Base-by-base conservation (phyloP, 2,797 vertebrate species). In the Coreius guichenoti region DNA sequence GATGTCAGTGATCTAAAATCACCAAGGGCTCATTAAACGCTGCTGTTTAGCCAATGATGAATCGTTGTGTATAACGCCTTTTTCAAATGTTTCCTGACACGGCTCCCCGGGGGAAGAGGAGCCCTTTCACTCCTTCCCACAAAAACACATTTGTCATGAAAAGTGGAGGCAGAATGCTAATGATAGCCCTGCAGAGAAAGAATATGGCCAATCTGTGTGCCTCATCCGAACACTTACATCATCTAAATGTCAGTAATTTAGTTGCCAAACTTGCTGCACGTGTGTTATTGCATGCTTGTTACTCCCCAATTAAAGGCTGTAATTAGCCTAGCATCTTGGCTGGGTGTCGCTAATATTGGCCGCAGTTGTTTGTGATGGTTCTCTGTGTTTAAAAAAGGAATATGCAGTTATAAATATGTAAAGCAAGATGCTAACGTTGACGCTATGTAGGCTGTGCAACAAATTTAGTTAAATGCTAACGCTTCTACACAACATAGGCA, bases 1-100 rank as follows among this genome's bases (percentile, higher is more conserved):
- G 23, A 85, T 82, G 80, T 56, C 67, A 79, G 73, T 26, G 68
- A 82, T 63, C 56, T 78, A 7, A 63, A 78, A 79, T 73, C 47
- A 39, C 65, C 54, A 36, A 58, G 54, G 54, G 23, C 80, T 82
- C 31, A 69, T 84, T 85, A 80, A 76, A 81, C 8, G 39, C 79
- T 78, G 77, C 68, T 81, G 84, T 86, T 88, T 74, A 82, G 69
- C 56, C 77, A 74, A 86, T 88, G 87, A 86, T 88, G 76, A 88
- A 88, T 88, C 81, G 86, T 80, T 83, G 68, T 80, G 69, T 77
- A 75, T 69, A 61, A 81, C 33, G 72, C 85, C 73, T 76, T 82
- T 76, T 26, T 72, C 68, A 79, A 83, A 83, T 67, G 74, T 82
- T 86, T 88, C 81, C 75, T 83, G 87, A 86, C 83, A 86, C 8